Base-by-base conservation (phyloP, 2,113 vertebrate species). In the Perca flavescens region DNA sequence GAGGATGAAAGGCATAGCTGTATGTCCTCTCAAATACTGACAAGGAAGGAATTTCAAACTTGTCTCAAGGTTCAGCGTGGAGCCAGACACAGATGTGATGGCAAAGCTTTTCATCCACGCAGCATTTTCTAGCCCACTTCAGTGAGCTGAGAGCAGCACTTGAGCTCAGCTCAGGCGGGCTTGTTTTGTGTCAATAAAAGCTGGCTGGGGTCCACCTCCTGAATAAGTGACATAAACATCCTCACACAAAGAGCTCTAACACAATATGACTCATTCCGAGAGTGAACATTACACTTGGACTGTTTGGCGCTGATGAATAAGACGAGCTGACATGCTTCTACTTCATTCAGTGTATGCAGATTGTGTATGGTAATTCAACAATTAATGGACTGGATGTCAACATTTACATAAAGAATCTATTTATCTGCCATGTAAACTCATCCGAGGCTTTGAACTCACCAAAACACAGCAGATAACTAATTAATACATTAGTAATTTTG, bases 121-220 rank as follows among this genome's bases (percentile, higher is more conserved):
- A 61, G 43, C 67, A 70, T 87, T 85, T 83, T 85, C 3, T 13
- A 87, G 72, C 46, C 21, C 77, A 81, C 74, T 89, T 74, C 49
- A 82, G 22, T 34, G 17, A 70, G 50, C 69, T 36, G 66, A 86
- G 67, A 80, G 63, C 63, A 56, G 69, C 47, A 53, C 81, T 89
- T 19, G 17, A 86, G 78, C 53, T 52, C 31, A 62, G 47, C 61
- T 69, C 56, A 52, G 65, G 11, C 25, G 0, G 28, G 50, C 11
- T 60, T 77, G 85, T 89, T 85, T 86, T 76, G 81, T 85, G 78
- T 83, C 70, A 68, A 22, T 28, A 2, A 66, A 74, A 74, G 62
- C 70, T 72, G 19, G 64, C 60, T 8, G 63, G 69, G 62, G 74
- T 76, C 71, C 25, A 16, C 6, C 22, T 77, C 47, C 57, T 61